phyloP scores from a whole-genome alignment of 2,888 invertebrate species.

The Drosophila bunnanda region DNA sequence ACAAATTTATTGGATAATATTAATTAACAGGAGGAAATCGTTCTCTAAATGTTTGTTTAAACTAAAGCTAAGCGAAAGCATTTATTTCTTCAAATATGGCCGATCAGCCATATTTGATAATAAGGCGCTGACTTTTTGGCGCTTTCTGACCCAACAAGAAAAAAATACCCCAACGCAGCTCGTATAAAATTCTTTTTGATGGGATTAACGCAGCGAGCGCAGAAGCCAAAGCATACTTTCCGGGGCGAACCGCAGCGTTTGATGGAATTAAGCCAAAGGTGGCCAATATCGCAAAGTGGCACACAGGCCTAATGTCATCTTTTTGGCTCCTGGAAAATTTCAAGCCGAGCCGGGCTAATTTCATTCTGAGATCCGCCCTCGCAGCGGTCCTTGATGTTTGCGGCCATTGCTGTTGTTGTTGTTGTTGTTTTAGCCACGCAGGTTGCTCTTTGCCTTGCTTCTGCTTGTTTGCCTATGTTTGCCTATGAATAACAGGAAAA shows the following conservation, averaged over 20 bases:
- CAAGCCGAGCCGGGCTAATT: constrained; percentile 31
- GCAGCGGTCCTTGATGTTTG: constrained; percentile 58
- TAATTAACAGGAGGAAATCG: neutral
- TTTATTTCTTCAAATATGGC: neutral
- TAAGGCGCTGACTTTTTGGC: constrained; percentile 22
- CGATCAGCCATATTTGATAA: constrained; percentile 11
- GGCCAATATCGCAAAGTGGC: constrained; percentile 30
- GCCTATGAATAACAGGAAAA: constrained; percentile 60
- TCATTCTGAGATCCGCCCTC: constrained; percentile 54
- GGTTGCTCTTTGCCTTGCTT: constrained; percentile 69
- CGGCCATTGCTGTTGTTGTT: constrained; percentile 30
- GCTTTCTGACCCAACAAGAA: constrained; percentile 11
- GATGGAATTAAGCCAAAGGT: constrained; percentile 40
- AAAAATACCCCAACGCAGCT: constrained; percentile 3
- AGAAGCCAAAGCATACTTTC: constrained; percentile 39
- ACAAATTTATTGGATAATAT: too few relatives aligned
- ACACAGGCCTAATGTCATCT: constrained; percentile 17
- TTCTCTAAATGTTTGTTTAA: neutral
- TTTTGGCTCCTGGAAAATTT: constrained; percentile 3
- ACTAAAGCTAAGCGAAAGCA: neutral
- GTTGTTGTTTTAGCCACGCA: constrained; percentile 75
- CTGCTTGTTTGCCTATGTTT: constrained; percentile 68
- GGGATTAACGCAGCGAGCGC: constrained; percentile 20
- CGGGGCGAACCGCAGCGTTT: constrained; percentile 25
- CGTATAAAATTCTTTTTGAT: constrained; percentile 35